Percentiles rank a stretch among this genome's conserved stretches.
Evolutionary conservation across 2,888 invertebrate species (phyloP).

Genomic region (Dyspetes luteomarginatus): DNA sequence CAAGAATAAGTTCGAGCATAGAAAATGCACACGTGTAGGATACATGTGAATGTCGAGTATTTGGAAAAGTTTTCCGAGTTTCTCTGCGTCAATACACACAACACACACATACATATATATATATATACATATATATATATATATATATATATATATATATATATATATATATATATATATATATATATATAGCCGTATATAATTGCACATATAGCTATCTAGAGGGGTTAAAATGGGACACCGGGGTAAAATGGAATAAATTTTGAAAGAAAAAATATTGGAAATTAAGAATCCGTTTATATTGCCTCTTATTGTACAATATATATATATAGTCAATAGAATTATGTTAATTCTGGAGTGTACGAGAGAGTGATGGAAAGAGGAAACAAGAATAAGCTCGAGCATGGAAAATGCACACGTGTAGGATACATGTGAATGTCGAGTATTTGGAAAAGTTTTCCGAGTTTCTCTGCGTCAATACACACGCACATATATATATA

Average conservation of each 20-base stretch:
- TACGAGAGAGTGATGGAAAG: background rate
- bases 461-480: background rate
- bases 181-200: background rate
- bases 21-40: background rate
- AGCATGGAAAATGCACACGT: background rate
- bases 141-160: background rate
- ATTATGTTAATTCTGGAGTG: slow-evolving; percentile 5
- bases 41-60: background rate
- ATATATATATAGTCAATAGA: slow-evolving; percentile 14
- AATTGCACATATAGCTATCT: background rate
- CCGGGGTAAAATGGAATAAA: background rate
- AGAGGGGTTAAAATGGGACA: background rate
- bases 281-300: background rate
- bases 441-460: slow-evolving; percentile 3
- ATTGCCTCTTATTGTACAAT: slow-evolving; percentile 4
- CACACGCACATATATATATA: no score
- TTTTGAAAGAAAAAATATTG: background rate
- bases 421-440: background rate
- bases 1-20: no score
- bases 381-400: no score
- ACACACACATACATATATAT: background rate
- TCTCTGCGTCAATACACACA: background rate
- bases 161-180: background rate
- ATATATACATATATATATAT: background rate
- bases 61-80: background rate